phyloP scores from a whole-genome alignment of 2,113 vertebrate genomes.

The Glareola pratincola region DNA sequence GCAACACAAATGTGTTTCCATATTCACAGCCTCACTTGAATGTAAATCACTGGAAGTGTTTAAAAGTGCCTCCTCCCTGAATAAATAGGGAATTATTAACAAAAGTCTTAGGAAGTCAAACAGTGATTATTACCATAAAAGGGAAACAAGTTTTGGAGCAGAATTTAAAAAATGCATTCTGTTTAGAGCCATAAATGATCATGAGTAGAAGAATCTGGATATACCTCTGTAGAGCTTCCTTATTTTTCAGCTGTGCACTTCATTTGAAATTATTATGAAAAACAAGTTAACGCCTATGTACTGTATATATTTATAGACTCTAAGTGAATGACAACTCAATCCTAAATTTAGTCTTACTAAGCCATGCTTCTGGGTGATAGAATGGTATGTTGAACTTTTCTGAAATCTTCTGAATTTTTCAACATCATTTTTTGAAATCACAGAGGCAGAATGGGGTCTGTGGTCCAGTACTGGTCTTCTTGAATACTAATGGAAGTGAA shows the following conservation, averaged over 20 bases:
- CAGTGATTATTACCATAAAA: not conserved
- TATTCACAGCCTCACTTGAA: not conserved
- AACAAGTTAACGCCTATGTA: not conserved
- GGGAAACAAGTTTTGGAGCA: not conserved
- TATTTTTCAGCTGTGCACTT: not conserved
- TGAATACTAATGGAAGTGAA: not conserved
- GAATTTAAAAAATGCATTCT: not conserved
- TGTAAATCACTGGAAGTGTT: not conserved
- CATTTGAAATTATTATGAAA: not conserved
- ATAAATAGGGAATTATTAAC: not conserved
- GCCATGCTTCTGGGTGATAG: not conserved
- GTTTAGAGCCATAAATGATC: not conserved
- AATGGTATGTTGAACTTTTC: not conserved
- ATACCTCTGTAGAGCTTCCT: not conserved
- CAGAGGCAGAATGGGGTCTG: not conserved
- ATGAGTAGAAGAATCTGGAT: not conserved
- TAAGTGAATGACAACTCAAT: not conserved
- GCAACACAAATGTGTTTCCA: not conserved
- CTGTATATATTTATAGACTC: not conserved
- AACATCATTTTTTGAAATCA: not conserved
- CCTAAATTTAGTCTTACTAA: not conserved
- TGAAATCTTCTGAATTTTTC: not conserved
- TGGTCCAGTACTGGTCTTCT: not conserved
- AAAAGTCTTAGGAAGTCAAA: not conserved
- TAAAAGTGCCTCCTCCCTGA: not conserved